Evolutionary conservation across 2,797 vertebrate genomes (phyloP), one percentile per base, ranked within the genome.

Genomic region (Anguilla obscura): DNA sequence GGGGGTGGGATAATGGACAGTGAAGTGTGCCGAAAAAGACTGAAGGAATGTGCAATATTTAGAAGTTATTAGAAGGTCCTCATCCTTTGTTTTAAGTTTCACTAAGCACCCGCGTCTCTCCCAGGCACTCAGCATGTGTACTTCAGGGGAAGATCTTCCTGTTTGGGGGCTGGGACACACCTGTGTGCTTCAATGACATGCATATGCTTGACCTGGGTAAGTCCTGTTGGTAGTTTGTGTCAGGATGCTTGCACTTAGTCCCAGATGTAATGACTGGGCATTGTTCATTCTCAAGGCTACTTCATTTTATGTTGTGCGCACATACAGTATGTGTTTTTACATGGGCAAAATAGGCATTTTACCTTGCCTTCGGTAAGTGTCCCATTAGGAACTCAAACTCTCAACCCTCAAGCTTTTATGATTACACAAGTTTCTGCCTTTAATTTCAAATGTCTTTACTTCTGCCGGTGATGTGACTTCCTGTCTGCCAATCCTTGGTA

Each of bases 121-220:
- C 40, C 91, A 97, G 96, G 10, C 97, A 97, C 90, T 97, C 97
- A 3, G 96, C 97, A 0, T 97, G 96, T 90, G 95, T 97, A 91
- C 94, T 96, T 92, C 95, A 96, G 91, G 92, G 95, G 85, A 96
- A 95, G 89, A 96, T 97, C 90, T 97, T 95, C 63, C 93, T 97
- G 52, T 97, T 97, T 83, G 97, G 96, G 0, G 97, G 97, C 45
- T 97, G 97, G 97, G 97, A 97, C 93, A 96, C 96, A 7, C 97
- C 97, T 0, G 92, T 97, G 54, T 96, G 96, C 92, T 97, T 95
- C 92, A 97, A 95, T 79, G 96, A 97, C 93, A 95, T 97, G 95
- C 96, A 95, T 91, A 93, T 93, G 91, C 90, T 97, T 92, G 96
- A 97, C 91, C 94, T 97, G 0, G 96, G 96, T 97, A 90, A 96